Evolutionary conservation across 2,797 vertebrate genomes (phyloP).

Genomic region (Onychomys torridus): DNA sequence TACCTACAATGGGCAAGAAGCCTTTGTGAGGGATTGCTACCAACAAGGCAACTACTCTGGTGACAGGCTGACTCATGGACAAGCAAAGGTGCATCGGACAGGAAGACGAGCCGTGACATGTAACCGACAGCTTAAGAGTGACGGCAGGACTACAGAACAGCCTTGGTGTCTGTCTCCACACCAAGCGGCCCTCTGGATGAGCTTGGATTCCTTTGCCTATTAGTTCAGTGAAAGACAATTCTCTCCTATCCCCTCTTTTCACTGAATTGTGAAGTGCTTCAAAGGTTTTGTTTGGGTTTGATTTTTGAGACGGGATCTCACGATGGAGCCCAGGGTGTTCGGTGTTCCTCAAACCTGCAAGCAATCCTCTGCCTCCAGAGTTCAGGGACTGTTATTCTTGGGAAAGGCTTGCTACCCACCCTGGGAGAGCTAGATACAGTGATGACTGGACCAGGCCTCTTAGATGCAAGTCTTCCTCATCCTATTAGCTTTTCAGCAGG

Average conservation of each 20-base stretch:
- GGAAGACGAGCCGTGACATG: neutral
- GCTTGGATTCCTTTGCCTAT: neutral
- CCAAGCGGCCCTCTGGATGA: neutral
- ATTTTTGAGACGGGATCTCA: neutral
- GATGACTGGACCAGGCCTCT: neutral
- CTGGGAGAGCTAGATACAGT: neutral
- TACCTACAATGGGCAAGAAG: too few species aligned
- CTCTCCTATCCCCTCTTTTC: neutral
- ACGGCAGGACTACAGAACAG: neutral
- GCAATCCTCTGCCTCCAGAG: neutral
- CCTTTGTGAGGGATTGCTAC: neutral
- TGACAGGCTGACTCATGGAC: neutral
- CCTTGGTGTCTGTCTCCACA: neutral
- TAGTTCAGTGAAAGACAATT: neutral
- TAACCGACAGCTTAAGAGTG: neutral
- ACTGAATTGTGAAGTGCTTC: neutral
- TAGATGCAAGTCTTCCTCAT: neutral
- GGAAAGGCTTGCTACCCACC: neutral
- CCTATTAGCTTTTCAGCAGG: neutral
- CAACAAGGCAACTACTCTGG: neutral
- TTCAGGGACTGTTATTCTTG: neutral
- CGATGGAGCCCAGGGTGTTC: neutral
- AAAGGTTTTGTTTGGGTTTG: neutral
- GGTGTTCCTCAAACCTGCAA: neutral
- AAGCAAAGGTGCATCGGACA: neutral